Conservation (phyloP, 2,113 vertebrate genomes). For the Indicator indicator region DNA sequence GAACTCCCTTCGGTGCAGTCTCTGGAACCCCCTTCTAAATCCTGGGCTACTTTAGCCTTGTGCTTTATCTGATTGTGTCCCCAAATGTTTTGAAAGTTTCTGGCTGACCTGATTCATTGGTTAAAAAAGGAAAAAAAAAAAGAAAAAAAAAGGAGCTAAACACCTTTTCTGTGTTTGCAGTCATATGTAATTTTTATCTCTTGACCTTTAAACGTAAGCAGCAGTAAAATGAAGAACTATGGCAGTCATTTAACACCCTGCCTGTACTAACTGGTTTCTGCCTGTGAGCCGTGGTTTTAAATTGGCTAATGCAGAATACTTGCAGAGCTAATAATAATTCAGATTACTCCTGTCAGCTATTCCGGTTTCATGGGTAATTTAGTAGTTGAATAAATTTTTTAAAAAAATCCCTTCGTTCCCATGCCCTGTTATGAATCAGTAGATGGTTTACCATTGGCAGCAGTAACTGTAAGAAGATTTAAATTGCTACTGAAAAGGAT, state of each 20-base stretch:
- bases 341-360: constrained; percentile 99
- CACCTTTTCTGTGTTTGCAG: constrained; percentile 80
- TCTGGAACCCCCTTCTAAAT: background rate
- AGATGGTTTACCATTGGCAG: constrained; percentile 89
- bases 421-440: constrained; percentile 95
- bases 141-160: constrained; percentile 70
- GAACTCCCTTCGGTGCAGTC: background rate
- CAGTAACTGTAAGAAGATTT: constrained; percentile 97
- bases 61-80: background rate
- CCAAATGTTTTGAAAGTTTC: constrained; percentile 72
- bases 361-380: constrained; percentile 99
- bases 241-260: constrained; percentile 84
- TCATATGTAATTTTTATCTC: constrained; percentile 86
- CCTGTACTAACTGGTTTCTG: constrained; percentile 85
- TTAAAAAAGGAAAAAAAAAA: background rate
- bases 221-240: constrained; percentile 86
- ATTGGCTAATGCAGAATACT: constrained; percentile 88
- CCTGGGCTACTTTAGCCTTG: background rate
- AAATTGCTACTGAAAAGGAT: constrained; percentile 99
- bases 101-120: constrained; percentile 64
- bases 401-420: constrained; percentile 89
- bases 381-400: constrained; percentile 99
- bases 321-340: constrained; percentile 97
- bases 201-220: constrained; percentile 86
- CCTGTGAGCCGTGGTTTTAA: constrained; percentile 86